Conservation (phyloP, 2,113 vertebrate genomes). For the Bubalus kerabau region DNA sequence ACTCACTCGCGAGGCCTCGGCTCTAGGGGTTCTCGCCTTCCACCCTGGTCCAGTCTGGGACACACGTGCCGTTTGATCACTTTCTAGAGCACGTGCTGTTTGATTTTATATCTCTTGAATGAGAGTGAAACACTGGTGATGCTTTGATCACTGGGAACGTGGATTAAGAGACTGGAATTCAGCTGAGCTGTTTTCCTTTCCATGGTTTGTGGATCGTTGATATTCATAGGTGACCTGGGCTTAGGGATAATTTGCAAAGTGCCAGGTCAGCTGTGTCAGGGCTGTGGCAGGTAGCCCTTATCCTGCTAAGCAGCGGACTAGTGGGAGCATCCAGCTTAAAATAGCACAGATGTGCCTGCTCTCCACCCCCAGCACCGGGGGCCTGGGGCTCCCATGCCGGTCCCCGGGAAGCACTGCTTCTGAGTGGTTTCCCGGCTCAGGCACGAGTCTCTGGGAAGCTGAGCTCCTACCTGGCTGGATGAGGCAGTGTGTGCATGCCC, state of each 20-base stretch:
- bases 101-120: background rate
- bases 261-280: conserved; percentile 67
- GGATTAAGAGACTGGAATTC: background rate
- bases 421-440: background rate
- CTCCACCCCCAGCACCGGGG: background rate
- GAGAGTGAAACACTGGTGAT: background rate
- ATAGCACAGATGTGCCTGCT: background rate
- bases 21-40: background rate
- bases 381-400: background rate
- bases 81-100: background rate
- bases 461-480: background rate
- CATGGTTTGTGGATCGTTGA: conserved; percentile 42
- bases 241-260: conserved; percentile 47
- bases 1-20: background rate
- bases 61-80: background rate
- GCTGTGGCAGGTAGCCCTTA: conserved; percentile 73
- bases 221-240: conserved; percentile 79
- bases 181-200: background rate
- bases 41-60: background rate
- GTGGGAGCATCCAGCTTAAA: conserved; percentile 14
- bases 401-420: background rate
- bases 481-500: background rate
- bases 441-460: background rate
- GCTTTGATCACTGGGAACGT: background rate
- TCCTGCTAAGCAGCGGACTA: conserved; percentile 75